phyloP scores from a whole-genome alignment of 2,888 invertebrate species.

The Meloe dianella region DNA sequence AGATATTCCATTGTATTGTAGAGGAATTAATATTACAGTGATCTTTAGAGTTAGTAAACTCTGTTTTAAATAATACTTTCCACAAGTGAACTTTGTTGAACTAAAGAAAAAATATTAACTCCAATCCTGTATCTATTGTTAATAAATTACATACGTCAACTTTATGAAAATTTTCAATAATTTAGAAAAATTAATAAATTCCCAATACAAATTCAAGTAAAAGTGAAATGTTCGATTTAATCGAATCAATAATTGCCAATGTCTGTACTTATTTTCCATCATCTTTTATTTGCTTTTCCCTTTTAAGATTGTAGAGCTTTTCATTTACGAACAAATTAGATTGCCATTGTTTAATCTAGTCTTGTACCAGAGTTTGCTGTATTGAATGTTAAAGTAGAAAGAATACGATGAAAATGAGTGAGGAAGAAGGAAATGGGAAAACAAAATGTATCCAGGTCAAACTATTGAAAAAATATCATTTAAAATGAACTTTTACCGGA shows the following conservation, averaged over 20 bases:
- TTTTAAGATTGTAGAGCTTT: conserved; percentile 12
- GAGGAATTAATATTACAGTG: neutral
- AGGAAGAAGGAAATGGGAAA: neutral
- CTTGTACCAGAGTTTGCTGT: conserved; percentile 13
- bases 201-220: neutral
- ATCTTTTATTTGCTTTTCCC: conserved; percentile 16
- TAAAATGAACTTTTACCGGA: neutral
- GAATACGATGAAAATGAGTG: neutral
- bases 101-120: conserved; percentile 2
- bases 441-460: neutral
- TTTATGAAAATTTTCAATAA: neutral
- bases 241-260: conserved; percentile 2
- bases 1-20: neutral
- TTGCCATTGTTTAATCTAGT: conserved; percentile 16
- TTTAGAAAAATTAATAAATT: neutral
- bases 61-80: conserved; percentile 1
- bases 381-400: conserved; percentile 12
- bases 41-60: neutral
- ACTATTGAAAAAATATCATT: neutral
- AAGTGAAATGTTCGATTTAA: conserved; percentile 4
- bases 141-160: neutral
- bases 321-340: conserved; percentile 18
- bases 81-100: neutral
- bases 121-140: neutral
- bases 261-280: conserved; percentile 15